Conservation (phyloP, 2,888 invertebrate species). For the Rotaria magnacalcarata region DNA sequence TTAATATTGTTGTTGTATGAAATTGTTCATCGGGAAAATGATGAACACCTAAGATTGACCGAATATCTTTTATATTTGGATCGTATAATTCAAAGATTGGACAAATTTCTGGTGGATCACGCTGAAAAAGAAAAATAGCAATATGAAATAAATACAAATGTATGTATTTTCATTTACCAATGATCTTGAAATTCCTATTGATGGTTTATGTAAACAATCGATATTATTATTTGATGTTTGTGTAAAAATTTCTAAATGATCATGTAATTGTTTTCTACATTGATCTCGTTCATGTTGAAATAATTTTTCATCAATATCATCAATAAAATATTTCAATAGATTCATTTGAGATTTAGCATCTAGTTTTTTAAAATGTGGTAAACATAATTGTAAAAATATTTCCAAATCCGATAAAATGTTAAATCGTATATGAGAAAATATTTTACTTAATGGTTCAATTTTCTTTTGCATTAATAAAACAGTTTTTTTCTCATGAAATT, state of each 20-base stretch:
- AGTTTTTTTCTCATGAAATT: slow-evolving; percentile 32
- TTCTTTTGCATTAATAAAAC: slow-evolving; percentile 40
- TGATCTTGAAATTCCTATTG: neutral
- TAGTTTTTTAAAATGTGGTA: slow-evolving; percentile 42
- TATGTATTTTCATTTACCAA: neutral
- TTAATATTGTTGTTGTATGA: slow-evolving; percentile 41
- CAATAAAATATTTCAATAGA: slow-evolving; percentile 42
- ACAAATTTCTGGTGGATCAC: slow-evolving; percentile 36
- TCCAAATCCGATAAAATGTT: slow-evolving; percentile 39
- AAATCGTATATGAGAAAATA: slow-evolving; percentile 40
- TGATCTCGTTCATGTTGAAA: slow-evolving; percentile 45
- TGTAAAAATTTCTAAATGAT: slow-evolving; percentile 35
- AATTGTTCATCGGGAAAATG: slow-evolving; percentile 44
- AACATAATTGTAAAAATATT: slow-evolving; percentile 42
- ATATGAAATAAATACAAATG: neutral
- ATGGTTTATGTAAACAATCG: neutral
- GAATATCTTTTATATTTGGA: slow-evolving; percentile 36
- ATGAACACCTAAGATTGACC: slow-evolving; percentile 28
- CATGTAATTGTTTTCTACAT: slow-evolving; percentile 42
- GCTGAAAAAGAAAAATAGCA: neutral
- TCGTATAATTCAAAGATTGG: slow-evolving; percentile 41
- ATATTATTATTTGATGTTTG: slow-evolving; percentile 6
- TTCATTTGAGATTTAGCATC: slow-evolving; percentile 43
- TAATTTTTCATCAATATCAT: slow-evolving; percentile 44
- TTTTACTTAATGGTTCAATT: slow-evolving; percentile 32